Evolutionary conservation across 2,113 vertebrate species (phyloP).

Genomic region (Heterochromis multidens): DNA sequence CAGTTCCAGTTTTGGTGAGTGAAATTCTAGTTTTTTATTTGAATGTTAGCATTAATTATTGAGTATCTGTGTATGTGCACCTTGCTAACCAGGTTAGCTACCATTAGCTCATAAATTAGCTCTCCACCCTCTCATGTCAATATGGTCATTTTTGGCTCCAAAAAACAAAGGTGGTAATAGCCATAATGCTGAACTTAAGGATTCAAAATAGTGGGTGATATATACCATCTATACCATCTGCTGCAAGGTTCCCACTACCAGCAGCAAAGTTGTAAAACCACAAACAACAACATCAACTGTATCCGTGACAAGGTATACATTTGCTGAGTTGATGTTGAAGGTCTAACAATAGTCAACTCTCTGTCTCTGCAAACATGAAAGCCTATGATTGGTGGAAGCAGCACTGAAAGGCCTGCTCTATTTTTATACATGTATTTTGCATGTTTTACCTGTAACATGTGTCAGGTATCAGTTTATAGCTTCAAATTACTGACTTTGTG

Average conservation of each 20-base stretch:
- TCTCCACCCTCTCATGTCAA: neutral
- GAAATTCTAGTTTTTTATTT: neutral
- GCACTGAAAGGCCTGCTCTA: no score
- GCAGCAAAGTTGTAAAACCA: fast-evolving
- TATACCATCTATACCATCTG: neutral
- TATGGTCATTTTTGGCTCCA: neutral
- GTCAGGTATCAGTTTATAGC: neutral
- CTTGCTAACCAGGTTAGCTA: neutral
- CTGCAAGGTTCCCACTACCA: neutral
- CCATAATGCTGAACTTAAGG: neutral
- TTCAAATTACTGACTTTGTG: neutral
- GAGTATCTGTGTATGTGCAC: neutral
- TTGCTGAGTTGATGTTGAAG: no score
- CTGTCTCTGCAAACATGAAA: no score
- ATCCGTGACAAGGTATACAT: neutral
- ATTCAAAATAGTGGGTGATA: neutral
- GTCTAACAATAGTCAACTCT: no score
- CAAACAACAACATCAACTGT: neutral
- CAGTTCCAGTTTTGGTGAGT: neutral
- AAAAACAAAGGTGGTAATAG: neutral
- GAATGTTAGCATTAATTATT: neutral
- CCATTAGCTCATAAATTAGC: neutral
- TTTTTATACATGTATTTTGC: no score
- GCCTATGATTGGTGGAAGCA: no score
- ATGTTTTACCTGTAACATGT: no score